Percentiles rank a stretch among this genome's conserved stretches.
These are phyloP conservation scores for Stercorarius parasiticus DNA, from an alignment of 2,113 vertebrate species.

Conservation along the genomic window DNA sequence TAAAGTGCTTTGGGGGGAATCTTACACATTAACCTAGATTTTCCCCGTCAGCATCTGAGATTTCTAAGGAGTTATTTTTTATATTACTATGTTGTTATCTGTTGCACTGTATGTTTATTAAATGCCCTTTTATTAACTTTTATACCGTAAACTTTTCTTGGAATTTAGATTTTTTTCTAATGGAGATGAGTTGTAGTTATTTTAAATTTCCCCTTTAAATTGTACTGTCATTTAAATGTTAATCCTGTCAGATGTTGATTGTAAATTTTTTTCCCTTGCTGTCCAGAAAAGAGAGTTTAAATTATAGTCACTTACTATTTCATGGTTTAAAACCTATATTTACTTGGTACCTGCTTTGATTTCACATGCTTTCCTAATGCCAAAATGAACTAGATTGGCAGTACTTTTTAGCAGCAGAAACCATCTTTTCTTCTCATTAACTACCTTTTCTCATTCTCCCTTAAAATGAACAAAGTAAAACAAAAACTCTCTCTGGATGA, in stretches of 20 bases:
- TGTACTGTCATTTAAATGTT: neutral
- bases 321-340: neutral
- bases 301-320: neutral
- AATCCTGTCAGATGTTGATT: neutral
- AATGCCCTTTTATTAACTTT: neutral
- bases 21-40: neutral
- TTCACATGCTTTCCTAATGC: neutral
- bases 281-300: neutral
- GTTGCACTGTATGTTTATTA: neutral
- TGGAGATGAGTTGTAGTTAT: neutral
- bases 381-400: neutral
- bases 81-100: neutral
- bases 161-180: neutral
- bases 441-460: neutral
- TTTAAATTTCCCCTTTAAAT: neutral
- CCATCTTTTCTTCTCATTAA: neutral
- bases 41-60: neutral
- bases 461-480: neutral
- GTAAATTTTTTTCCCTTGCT: neutral
- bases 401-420: neutral
- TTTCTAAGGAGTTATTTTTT: neutral
- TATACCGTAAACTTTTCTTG: neutral
- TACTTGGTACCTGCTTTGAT: neutral
- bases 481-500: neutral
- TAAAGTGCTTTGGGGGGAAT: neutral